phyloP scores from a whole-genome alignment of 30 jellyfish, hydroid and myxozoan genomes.

The Aurelia sp. region DNA sequence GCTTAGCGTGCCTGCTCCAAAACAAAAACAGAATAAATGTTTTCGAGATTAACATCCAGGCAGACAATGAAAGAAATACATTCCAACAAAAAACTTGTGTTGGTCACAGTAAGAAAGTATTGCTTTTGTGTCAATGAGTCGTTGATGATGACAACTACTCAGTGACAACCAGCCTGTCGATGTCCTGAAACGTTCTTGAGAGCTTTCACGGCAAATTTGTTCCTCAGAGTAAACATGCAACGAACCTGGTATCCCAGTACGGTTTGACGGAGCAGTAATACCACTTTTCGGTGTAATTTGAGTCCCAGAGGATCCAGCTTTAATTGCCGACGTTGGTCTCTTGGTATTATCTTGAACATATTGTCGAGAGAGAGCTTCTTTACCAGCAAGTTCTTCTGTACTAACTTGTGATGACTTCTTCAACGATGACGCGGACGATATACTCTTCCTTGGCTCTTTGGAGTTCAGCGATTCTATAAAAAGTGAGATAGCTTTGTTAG shows the following conservation, averaged over 20 bases:
- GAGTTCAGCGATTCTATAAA: constrained; percentile 35
- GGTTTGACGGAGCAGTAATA: constrained; percentile 20
- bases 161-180: too few species aligned
- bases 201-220: too few species aligned
- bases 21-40: too few species aligned
- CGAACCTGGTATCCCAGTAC: constrained; percentile 51
- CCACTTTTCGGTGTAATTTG: constrained; percentile 18
- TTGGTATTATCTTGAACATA: constrained; percentile 29
- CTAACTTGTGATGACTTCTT: constrained; percentile 33
- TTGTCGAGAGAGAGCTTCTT: constrained; percentile 45
- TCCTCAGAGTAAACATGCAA: neutral
- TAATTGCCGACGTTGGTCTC: constrained; percentile 1
- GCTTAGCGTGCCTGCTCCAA: too few species aligned
- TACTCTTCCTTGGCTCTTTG: constrained; percentile 24
- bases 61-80: too few species aligned
- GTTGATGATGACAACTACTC: too few species aligned
- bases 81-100: too few species aligned
- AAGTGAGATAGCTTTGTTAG: neutral
- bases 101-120: too few species aligned
- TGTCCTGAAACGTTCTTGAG: too few species aligned
- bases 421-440: neutral
- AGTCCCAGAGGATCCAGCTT: constrained; percentile 1
- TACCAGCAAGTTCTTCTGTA: constrained; percentile 59
- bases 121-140: too few species aligned
- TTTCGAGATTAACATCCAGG: too few species aligned